phyloP scores from a whole-genome alignment of 2,888 invertebrate species.

The Meiosimyza platycephala region DNA sequence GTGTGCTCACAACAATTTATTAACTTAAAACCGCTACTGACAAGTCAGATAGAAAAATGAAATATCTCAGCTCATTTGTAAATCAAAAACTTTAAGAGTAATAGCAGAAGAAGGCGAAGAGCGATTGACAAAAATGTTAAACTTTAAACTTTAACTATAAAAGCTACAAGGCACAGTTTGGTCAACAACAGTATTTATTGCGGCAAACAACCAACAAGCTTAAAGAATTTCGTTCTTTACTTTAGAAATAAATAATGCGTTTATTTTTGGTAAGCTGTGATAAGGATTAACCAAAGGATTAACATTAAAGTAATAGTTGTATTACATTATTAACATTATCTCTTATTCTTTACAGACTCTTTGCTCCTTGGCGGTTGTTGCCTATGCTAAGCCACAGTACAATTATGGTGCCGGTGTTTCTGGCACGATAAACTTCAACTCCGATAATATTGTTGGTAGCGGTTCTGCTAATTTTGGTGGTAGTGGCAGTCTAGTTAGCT shows the following conservation, averaged over 20 bases:
- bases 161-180: slow-evolving; percentile 48
- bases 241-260: slow-evolving; percentile 50
- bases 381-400: slow-evolving; percentile 58
- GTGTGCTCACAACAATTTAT: no score
- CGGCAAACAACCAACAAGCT: slow-evolving; percentile 42
- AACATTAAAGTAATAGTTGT: slow-evolving; percentile 6
- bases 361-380: slow-evolving; percentile 50
- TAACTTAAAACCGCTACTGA: no score
- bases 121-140: no score
- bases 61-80: no score
- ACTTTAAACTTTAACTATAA: slow-evolving; percentile 49
- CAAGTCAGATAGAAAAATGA: no score
- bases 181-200: slow-evolving; percentile 53
- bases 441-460: slow-evolving; percentile 13
- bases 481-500: slow-evolving; percentile 45
- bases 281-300: not conserved
- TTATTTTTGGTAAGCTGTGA: slow-evolving; percentile 55
- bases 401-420: slow-evolving; percentile 57
- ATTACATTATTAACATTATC: no score
- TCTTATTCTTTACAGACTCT: slow-evolving; percentile 46
- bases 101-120: no score
- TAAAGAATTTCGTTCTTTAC: not conserved
- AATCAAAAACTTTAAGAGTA: no score
- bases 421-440: slow-evolving; percentile 42
- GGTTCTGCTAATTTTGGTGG: slow-evolving; percentile 39